Conservation (phyloP, 1,140 invertebrate genomes). For the Ectropis grisescens region DNA sequence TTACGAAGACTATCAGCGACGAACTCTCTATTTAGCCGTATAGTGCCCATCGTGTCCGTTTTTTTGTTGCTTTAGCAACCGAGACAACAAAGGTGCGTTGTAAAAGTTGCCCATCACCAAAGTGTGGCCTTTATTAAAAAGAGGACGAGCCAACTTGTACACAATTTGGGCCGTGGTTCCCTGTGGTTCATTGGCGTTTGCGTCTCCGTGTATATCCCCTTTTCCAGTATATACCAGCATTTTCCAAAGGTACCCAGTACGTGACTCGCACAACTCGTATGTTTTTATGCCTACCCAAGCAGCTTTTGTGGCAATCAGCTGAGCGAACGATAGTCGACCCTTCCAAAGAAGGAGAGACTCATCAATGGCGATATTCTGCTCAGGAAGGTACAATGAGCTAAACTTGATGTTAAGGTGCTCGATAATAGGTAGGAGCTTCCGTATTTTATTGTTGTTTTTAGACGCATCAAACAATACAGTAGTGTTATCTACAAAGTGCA, state of each 20-base stretch:
- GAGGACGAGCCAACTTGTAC: not conserved
- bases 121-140: constrained; percentile 7
- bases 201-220: not conserved
- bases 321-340: not conserved
- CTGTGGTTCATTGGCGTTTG: too few relatives aligned
- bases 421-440: not conserved
- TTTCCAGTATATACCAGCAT: constrained; percentile 3
- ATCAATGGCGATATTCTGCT: constrained; percentile 9
- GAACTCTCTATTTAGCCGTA: constrained; percentile 6
- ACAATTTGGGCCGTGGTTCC: constrained; percentile 3
- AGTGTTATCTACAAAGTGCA: too few relatives aligned
- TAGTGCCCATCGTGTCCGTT: constrained; percentile 5
- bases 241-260: constrained; percentile 6
- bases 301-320: constrained; percentile 6
- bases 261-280: constrained; percentile 10
- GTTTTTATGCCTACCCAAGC: constrained; percentile 7
- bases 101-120: constrained; percentile 11
- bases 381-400: constrained; percentile 5
- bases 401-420: constrained; percentile 3
- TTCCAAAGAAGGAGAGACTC: constrained; percentile 4
- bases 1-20: constrained; percentile 1
- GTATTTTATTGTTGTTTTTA: too few relatives aligned
- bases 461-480: too few relatives aligned
- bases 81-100: constrained; percentile 3
- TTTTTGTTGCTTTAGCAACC: constrained; percentile 1